phyloP scores from a whole-genome alignment of 2,113 vertebrate species.

The Erythrocercus mccallii region DNA sequence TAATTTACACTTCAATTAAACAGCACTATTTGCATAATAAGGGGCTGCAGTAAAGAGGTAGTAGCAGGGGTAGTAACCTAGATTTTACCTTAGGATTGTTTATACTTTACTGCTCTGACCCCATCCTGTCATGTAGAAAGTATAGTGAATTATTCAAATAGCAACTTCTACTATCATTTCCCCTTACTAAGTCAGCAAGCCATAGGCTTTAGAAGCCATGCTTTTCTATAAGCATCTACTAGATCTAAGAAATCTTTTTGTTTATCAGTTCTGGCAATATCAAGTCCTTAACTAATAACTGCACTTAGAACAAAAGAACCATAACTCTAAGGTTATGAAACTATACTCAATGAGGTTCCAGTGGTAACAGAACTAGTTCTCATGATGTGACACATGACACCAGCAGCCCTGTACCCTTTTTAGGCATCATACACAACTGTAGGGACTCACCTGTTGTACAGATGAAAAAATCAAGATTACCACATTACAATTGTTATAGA shows the following conservation, averaged over 20 bases:
- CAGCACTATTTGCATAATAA: constrained; percentile 46
- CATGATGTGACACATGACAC: not conserved
- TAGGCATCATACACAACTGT: not conserved
- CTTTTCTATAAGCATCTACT: not conserved
- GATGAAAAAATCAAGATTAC: not conserved
- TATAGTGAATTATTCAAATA: not conserved
- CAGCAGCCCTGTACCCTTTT: not conserved
- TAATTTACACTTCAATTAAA: constrained; percentile 60
- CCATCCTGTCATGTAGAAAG: not conserved
- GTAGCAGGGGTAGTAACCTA: constrained; percentile 13
- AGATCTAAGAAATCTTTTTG: not conserved
- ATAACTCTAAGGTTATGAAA: not conserved
- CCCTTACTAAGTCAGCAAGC: not conserved
- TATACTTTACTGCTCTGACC: not conserved
- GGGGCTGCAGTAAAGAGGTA: not conserved
- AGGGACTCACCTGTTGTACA: not conserved
- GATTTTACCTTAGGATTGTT: constrained; percentile 37
- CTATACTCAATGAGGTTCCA: not conserved
- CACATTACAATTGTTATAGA: not conserved
- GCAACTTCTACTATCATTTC: not conserved
- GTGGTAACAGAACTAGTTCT: not conserved
- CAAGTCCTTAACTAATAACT: not conserved
- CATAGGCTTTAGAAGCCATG: not conserved
- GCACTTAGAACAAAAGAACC: not conserved
- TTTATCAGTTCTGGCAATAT: not conserved